Percentiles rank a stretch among this genome's conserved stretches.
Conservation (phyloP, 2,888 invertebrate species). For the Leucozona laternaria region DNA sequence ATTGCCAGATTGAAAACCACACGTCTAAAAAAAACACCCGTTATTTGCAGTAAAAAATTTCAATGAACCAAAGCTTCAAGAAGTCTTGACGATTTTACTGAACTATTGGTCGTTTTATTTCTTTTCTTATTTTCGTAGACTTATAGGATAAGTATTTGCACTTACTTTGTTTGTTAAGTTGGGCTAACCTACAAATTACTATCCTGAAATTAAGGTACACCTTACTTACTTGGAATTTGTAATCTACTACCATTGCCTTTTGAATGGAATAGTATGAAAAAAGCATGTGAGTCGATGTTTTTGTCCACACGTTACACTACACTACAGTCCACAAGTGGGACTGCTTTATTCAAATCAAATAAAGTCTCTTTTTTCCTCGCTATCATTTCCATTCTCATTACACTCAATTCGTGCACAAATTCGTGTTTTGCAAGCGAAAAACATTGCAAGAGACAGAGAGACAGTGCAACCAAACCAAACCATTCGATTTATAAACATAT, state of each 20-base stretch:
- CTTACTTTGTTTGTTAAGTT: neutral
- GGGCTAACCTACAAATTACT: neutral
- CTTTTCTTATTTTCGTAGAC: no score
- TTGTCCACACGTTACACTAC: neutral
- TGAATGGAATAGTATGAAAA: neutral
- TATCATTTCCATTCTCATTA: neutral
- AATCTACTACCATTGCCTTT: neutral
- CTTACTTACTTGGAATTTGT: neutral
- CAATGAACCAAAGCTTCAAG: no score
- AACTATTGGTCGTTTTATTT: no score
- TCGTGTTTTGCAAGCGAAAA: neutral
- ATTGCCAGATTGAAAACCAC: no score
- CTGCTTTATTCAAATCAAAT: neutral
- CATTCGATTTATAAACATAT: conserved; percentile 21
- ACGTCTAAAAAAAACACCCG: no score
- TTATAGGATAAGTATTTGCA: no score
- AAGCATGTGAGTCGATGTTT: neutral
- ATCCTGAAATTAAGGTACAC: neutral
- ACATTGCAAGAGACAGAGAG: neutral
- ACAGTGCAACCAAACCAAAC: conserved; percentile 25
- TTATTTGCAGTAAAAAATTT: no score
- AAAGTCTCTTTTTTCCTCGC: conserved; percentile 7
- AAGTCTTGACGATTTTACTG: no score
- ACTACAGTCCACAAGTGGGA: neutral
- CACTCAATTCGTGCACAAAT: neutral